A percentile compares a stretch with the other conserved stretches of the same genome.
Evolutionary conservation across 1,140 invertebrate genomes (phyloP).

Genomic region (Atta texana): DNA sequence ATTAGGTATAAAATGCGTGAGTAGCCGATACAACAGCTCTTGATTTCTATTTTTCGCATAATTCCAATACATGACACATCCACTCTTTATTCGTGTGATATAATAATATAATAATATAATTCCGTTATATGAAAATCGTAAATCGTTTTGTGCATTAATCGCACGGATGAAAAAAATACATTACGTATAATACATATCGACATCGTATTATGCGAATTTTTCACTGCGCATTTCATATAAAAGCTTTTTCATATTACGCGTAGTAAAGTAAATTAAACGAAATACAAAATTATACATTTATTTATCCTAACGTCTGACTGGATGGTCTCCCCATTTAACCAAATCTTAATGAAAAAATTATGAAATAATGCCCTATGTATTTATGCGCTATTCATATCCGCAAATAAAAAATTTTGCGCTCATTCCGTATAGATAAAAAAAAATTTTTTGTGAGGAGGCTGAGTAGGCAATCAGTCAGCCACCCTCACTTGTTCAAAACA

Average conservation of each 20-base stretch:
- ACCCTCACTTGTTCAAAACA: no score
- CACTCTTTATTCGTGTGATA: neutral
- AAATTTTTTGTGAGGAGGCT: no score
- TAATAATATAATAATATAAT: neutral
- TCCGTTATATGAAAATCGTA: constrained; percentile 23
- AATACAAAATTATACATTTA: neutral
- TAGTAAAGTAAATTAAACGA: constrained; percentile 4
- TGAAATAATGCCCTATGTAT: no score
- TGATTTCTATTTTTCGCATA: constrained; percentile 30
- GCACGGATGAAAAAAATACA: neutral
- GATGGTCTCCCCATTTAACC: no score
- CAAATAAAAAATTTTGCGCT: no score
- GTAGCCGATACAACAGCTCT: neutral
- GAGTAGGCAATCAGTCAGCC: no score
- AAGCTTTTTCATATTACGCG: constrained; percentile 18
- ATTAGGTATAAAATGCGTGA: constrained; percentile 3
- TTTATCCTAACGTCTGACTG: neutral
- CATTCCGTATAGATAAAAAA: no score
- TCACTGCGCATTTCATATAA: neutral
- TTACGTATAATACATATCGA: neutral
- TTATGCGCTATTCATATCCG: no score
- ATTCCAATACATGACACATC: constrained; percentile 15
- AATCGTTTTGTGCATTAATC: constrained; percentile 44
- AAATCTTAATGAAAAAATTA: no score
- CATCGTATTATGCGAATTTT: constrained; percentile 2